phyloP scores from a whole-genome alignment of 2,113 vertebrate genomes.

The Brachypteracias leptosomus region DNA sequence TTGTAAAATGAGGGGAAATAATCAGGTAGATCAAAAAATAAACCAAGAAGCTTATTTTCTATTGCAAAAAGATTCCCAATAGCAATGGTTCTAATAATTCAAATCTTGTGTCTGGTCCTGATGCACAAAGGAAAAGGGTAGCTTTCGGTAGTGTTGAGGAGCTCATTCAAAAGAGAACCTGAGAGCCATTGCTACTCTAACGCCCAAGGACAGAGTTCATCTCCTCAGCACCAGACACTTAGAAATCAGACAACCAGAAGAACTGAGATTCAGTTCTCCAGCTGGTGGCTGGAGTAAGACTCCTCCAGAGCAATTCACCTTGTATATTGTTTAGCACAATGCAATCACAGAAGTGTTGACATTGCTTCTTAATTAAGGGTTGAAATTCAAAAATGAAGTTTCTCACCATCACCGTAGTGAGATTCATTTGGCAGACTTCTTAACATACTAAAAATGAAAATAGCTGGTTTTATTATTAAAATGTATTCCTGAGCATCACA shows the following conservation, averaged over 20 bases:
- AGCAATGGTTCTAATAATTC: not conserved
- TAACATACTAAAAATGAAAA: not conserved
- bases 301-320: not conserved
- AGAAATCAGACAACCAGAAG: not conserved
- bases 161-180: not conserved
- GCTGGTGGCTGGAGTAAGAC: not conserved
- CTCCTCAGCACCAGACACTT: not conserved
- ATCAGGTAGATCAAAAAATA: not conserved
- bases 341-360: not conserved
- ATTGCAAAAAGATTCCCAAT: not conserved
- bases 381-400: not conserved
- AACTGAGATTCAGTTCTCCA: not conserved
- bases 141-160: not conserved
- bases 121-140: not conserved
- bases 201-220: not conserved
- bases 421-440: not conserved
- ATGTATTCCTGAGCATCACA: not conserved
- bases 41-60: not conserved
- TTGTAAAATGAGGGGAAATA: not conserved
- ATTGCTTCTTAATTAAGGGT: not conserved
- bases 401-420: not conserved
- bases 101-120: not conserved
- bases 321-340: not conserved
- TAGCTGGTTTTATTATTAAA: not conserved
- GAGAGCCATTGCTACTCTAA: not conserved